Evolutionary conservation across 2,888 invertebrate species (phyloP).

Genomic region (Nezara viridula): DNA sequence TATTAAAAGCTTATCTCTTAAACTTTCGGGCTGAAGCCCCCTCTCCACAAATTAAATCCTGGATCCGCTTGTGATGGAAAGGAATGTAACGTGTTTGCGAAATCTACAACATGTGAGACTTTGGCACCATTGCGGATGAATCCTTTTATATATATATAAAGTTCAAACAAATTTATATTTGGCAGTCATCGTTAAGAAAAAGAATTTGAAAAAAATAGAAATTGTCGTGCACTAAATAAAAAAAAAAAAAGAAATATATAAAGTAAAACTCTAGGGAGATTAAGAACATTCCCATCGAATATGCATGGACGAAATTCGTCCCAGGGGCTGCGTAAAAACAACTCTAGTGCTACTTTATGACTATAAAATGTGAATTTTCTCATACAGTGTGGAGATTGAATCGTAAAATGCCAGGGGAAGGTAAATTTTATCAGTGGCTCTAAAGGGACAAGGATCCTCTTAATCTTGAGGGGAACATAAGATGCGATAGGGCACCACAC

Average conservation of each 20-base stretch:
- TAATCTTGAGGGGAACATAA: conserved; percentile 36
- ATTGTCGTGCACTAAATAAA: no score
- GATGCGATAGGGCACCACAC: conserved; percentile 38
- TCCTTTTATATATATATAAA: no score
- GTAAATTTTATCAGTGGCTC: conserved; percentile 28
- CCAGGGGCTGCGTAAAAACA: background rate
- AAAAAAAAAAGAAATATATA: background rate
- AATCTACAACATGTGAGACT: no score
- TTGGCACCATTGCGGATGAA: no score
- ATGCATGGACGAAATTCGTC: background rate
- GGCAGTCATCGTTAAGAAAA: no score
- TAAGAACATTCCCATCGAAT: background rate
- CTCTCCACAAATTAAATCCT: no score
- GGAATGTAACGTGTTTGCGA: no score
- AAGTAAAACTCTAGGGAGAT: background rate
- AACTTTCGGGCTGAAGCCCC: no score
- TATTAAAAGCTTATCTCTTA: no score
- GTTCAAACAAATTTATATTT: no score
- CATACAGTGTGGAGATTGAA: conserved; percentile 20
- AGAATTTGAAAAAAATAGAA: no score
- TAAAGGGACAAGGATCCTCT: conserved; percentile 18
- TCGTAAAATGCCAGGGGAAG: background rate
- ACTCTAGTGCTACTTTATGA: background rate
- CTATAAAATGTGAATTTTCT: conserved; percentile 10
- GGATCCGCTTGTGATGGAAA: no score